phyloP scores from a whole-genome alignment of 2,888 invertebrate genomes.

The Polymixis flavicincta region DNA sequence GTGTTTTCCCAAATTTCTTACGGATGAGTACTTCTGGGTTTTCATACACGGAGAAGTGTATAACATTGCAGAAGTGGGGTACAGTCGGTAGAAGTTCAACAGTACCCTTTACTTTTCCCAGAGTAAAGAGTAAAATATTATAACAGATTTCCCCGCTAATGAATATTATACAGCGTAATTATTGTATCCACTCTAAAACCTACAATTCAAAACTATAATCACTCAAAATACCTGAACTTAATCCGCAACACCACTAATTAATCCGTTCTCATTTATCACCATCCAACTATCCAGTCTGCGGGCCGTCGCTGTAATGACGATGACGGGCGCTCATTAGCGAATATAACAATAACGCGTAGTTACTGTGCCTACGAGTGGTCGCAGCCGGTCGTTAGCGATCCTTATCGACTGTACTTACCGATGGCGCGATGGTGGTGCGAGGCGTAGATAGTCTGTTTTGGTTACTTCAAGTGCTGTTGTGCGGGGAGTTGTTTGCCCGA shows the following conservation, averaged over 20 bases:
- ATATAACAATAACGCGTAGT: slow-evolving; percentile 55
- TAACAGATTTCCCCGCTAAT: not conserved
- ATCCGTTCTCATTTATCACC: slow-evolving; percentile 48
- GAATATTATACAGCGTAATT: not conserved
- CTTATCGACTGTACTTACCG: slow-evolving; percentile 29
- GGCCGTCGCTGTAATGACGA: slow-evolving; percentile 35
- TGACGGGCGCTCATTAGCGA: slow-evolving; percentile 58
- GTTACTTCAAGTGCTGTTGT: not conserved
- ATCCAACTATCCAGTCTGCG: not conserved
- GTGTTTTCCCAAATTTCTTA: not conserved
- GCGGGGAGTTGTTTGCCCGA: not conserved
- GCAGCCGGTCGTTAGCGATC: slow-evolving; percentile 49
- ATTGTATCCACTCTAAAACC: not conserved
- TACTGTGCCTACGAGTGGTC: slow-evolving; percentile 9
- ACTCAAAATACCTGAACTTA: slow-evolving; percentile 6
- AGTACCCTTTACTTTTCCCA: too few species aligned
- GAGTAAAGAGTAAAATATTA: not conserved
- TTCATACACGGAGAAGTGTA: not conserved
- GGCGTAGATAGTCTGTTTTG: not conserved
- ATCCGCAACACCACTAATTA: slow-evolving; percentile 33
- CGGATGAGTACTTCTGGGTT: not conserved
- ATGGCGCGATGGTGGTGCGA: not conserved
- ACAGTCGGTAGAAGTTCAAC: not conserved
- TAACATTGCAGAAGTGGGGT: not conserved
- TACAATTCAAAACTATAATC: slow-evolving; percentile 6